Base-by-base conservation (phyloP, 1,140 invertebrate species). In the Rhagoletis zephyria region DNA sequence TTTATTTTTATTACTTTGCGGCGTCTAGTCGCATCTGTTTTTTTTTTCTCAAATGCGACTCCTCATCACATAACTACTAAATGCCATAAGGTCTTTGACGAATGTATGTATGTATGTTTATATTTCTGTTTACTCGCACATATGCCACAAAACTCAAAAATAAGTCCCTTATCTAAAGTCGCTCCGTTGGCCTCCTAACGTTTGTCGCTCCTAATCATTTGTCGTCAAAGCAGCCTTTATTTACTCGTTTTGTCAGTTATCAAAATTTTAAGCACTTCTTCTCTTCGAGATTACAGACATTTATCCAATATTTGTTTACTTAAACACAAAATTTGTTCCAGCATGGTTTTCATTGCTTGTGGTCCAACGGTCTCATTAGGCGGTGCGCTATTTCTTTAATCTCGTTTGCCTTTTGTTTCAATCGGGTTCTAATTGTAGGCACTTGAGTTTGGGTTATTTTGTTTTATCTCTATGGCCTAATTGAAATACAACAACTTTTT, bases 151-250 rank as follows among this genome's bases (percentile, higher is more conserved):
- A 30, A 30, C 30, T 30, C 30, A 30, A 51, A 12, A n/a, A 12
- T 0, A 51, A n/a, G 74, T 45, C 74, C 6, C 4, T 77, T 56
- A 56, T 77, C 74, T n/a, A 56, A 16, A 9, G 74, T n/a, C 74
- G 5, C 74, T 81, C 51, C 74, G 74, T 81, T 81, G 74, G 74
- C 74, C 74, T n/a, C n/a, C n/a, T n/a, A n/a, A n/a, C n/a, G n/a
- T n/a, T n/a, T n/a, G n/a, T n/a, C n/a, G 9, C 16, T 60, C 59
- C 6, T 60, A 12, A 60, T 16, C 9, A 7, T 19, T 67, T 67
- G 64, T 67, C 1, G 30, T 5, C 4, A 40, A 3, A 12, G 16
- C 48, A 81, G 19, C 19, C 48, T 30, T 81, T 81, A 48, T 81
- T 81, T 81, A 81, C 74, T 56, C 48, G 48, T 6, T 48, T 81